Evolutionary conservation across 1,140 invertebrate genomes (phyloP).

Genomic region (Trichonephila clavata): DNA sequence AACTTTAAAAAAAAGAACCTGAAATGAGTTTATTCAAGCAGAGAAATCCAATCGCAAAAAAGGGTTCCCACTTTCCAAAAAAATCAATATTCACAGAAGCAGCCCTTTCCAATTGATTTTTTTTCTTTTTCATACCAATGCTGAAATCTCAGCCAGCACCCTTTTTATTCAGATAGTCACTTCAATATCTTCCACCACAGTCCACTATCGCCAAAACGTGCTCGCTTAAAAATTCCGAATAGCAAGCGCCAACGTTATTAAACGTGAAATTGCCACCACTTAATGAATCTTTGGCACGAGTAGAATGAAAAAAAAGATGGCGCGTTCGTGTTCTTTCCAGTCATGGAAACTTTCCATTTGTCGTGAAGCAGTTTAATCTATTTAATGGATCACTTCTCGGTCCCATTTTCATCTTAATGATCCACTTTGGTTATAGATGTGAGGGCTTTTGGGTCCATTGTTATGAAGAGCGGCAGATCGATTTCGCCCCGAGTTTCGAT

Average conservation of each 20-base stretch:
- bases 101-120: neutral
- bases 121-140: neutral
- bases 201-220: neutral
- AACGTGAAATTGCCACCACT: slow-evolving; percentile 7
- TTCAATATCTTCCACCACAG: neutral
- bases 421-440: slow-evolving; percentile 34
- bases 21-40: neutral
- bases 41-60: neutral
- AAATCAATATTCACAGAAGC: neutral
- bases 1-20: too few species aligned
- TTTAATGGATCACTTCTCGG: neutral
- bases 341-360: slow-evolving; percentile 20
- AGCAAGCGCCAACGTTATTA: neutral
- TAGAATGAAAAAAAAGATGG: neutral
- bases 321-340: neutral
- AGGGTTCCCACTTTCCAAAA: neutral
- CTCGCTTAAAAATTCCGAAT: neutral
- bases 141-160: neutral
- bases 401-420: slow-evolving; percentile 24
- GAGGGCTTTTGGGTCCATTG: neutral
- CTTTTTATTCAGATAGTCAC: neutral
- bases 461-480: neutral
- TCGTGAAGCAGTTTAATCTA: slow-evolving; percentile 7
- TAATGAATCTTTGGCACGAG: neutral
- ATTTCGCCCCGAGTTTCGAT: neutral